Evolutionary conservation across 1,140 invertebrate species (phyloP), one percentile per base, ranked within the genome.

Genomic region (Pomacea maculata): DNA sequence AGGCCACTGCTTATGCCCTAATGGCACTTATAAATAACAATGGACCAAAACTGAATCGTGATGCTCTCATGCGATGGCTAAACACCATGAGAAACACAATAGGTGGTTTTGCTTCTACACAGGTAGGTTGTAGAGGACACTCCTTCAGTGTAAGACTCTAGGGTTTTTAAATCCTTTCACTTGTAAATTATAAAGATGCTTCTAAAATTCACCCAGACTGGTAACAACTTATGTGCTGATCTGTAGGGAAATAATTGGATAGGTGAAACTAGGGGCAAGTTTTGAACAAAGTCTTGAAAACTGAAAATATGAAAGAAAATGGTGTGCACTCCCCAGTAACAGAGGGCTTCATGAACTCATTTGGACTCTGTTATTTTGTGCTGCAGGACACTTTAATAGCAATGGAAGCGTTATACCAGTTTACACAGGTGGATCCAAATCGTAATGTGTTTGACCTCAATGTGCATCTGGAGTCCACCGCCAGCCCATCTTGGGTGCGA

Each of bases 51-150:
- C 55, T 74, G 19, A 80, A 89, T 70, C 68, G 89, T n/a, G 86
- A 89, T 73, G 85, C 86, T 21, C 97, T 98, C 87, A 97, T 98
- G 45, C 95, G 95, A 87, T 99, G 97, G 97, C 91, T 99, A 11
- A 98, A 98, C 90, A 93, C 95, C 0, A 97, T 98, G 88, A 93
- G 97, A 74, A 92, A 98, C 1, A 95, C 95, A n/a, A 95, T 98
- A 86, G 96, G 96, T 64, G 97, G 97, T 0, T 98, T 97, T 96
- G 96, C 96, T 0, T 98, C 97, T 0, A 98, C 97, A 9, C 96
- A 97, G 92, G 94, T 88, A 64, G 21, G 63, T 79, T 11, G 34
- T 25, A 70, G 21, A n/a, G n/a, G 21, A 34, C 67, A 70, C 12
- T 8, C 29, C 12, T n/a, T 11, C 12, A 9, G 21, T 70, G 21